Evolutionary conservation across 2,888 invertebrate species (phyloP).

Genomic region (Sarcophaga variegata): DNA sequence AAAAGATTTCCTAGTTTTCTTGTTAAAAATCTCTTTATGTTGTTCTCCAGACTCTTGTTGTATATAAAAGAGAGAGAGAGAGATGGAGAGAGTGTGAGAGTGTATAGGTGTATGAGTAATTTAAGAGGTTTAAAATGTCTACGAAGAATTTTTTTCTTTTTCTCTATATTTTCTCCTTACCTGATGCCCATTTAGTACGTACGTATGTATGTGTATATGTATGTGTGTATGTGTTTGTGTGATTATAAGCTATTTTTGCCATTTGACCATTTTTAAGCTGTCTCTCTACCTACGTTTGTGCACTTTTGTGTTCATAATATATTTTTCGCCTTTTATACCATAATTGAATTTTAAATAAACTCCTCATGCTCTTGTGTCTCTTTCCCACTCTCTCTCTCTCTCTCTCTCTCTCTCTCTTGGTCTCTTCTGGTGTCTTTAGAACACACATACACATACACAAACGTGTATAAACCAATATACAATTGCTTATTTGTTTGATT

Average conservation of each 20-base stretch:
- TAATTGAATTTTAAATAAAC: slow-evolving; percentile 82
- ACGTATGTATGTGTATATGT: not conserved
- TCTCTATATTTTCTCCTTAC: not conserved
- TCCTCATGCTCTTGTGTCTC: slow-evolving; percentile 31
- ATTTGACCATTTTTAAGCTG: slow-evolving; percentile 66
- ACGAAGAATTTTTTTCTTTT: not conserved
- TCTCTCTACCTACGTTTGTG: slow-evolving; percentile 21
- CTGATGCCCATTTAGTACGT: not conserved
- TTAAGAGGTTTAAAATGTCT: not conserved
- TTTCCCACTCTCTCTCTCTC: not conserved
- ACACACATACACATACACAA: slow-evolving; percentile 9
- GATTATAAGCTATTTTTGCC: slow-evolving; percentile 58
- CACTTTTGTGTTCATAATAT: slow-evolving; percentile 51
- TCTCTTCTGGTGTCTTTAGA: too few species aligned
- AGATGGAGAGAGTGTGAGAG: not conserved
- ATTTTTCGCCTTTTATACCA: slow-evolving; percentile 70
- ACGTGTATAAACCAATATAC: not conserved
- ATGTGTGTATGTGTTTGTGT: slow-evolving; percentile 24
- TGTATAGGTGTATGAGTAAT: not conserved
- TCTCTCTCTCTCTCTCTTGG: too few species aligned
- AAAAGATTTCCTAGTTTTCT: not conserved
- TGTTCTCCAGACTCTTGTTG: too few species aligned
- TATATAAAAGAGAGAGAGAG: too few species aligned
- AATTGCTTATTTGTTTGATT: slow-evolving; percentile 34
- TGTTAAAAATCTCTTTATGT: not conserved